A percentile compares a stretch with the other conserved stretches of the same genome.
phyloP scores from a whole-genome alignment of 1,140 invertebrate species.

The Tetraneura akinire region DNA sequence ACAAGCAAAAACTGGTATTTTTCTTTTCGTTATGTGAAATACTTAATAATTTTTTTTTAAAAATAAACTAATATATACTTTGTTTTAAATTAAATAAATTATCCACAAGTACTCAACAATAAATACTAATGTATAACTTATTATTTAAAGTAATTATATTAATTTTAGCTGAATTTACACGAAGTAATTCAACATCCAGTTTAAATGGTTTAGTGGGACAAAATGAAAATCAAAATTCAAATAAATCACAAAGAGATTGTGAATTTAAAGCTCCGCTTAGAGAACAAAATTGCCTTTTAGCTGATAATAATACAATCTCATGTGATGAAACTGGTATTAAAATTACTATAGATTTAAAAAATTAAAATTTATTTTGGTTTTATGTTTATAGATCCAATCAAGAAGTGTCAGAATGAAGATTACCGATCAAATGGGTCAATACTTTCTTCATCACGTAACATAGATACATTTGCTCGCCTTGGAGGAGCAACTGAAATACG shows the following conservation, averaged over 20 bases:
- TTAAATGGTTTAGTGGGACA: slow-evolving; percentile 63
- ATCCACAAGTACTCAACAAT: too few relatives aligned
- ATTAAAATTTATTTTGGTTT: neutral
- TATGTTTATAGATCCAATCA: slow-evolving; percentile 27
- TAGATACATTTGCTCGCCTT: slow-evolving; percentile 43
- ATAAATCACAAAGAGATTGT: slow-evolving; percentile 46
- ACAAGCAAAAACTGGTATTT: slow-evolving; percentile 72
- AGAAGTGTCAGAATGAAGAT: slow-evolving; percentile 44
- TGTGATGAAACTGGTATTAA: slow-evolving; percentile 46
- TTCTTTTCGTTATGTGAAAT: slow-evolving; percentile 36
- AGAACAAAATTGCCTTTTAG: slow-evolving; percentile 55
- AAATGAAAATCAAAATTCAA: slow-evolving; percentile 53
- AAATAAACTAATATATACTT: too few relatives aligned
- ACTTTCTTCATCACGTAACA: slow-evolving; percentile 41
- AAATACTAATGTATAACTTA: too few relatives aligned
- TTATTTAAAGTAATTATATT: too few relatives aligned
- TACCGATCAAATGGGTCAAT: slow-evolving; percentile 35
- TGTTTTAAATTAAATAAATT: too few relatives aligned
- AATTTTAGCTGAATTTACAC: slow-evolving; percentile 57
- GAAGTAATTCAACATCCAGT: slow-evolving; percentile 65
- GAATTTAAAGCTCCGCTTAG: slow-evolving; percentile 57
- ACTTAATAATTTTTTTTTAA: too few relatives aligned
- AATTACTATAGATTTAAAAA: slow-evolving; percentile 49
- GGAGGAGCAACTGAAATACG: slow-evolving; percentile 38
- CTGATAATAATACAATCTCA: slow-evolving; percentile 31